A percentile compares a stretch with the other conserved stretches of the same genome.
These are phyloP conservation scores for Cancer borealis DNA, from an alignment of 2,888 invertebrate species.

Conservation along the genomic window DNA sequence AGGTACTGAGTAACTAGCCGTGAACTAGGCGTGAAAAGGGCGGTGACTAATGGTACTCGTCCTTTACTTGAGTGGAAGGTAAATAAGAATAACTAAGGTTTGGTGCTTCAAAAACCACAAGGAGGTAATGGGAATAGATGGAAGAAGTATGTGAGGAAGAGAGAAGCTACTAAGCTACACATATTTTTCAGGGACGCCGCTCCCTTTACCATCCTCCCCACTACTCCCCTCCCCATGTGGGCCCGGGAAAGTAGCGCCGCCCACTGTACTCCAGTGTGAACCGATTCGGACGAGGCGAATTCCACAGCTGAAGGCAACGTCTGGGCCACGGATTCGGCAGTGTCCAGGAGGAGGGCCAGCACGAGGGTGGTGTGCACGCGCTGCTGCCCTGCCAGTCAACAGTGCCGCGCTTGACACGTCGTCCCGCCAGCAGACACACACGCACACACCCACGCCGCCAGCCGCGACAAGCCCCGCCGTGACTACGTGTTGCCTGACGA, in stretches of 20 bases:
- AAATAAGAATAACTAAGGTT: not conserved
- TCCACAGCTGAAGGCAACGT: conserved; percentile 49
- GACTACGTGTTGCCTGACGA: not conserved
- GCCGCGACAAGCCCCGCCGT: not conserved
- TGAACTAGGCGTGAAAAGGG: not conserved
- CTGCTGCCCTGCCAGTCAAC: conserved; percentile 6
- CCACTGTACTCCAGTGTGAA: not conserved
- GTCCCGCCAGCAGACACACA: not conserved
- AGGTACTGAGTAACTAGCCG: not conserved
- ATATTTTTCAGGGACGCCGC: not conserved
- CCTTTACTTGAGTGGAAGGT: not conserved
- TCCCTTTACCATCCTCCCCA: not conserved
- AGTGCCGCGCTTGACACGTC: not conserved
- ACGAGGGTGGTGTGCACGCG: conserved; percentile 50
- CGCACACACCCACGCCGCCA: not conserved
- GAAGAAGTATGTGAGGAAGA: not conserved
- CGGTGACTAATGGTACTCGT: not conserved
- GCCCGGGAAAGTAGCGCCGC: not conserved
- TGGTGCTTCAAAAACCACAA: not conserved
- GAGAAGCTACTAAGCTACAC: not conserved
- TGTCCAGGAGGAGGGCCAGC: conserved; percentile 60
- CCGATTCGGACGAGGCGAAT: conserved; percentile 63
- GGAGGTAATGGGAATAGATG: not conserved
- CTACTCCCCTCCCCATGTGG: not conserved
- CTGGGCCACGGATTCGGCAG: conserved; percentile 62